These are phyloP conservation scores for Anodontia alba DNA, from an alignment of 2,888 invertebrate genomes.

Conservation along the genomic window DNA sequence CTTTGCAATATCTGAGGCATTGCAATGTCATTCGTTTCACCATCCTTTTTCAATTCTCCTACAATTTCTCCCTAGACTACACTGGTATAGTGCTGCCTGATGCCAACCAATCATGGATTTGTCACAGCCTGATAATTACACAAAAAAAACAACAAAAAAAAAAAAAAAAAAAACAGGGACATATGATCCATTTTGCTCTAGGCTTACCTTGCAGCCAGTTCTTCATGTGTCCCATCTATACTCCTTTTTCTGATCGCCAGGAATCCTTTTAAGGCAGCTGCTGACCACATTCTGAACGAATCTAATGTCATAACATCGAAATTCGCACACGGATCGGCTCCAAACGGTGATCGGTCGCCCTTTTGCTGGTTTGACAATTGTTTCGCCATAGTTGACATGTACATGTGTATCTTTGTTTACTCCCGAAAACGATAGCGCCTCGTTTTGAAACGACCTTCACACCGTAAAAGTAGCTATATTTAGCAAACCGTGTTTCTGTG, in stretches of 20 bases:
- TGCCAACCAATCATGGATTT: too few species aligned
- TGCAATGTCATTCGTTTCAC: too few species aligned
- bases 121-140: too few species aligned
- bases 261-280: neutral
- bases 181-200: too few species aligned
- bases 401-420: neutral
- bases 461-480: neutral
- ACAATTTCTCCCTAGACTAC: too few species aligned
- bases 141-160: too few species aligned
- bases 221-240: neutral
- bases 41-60: too few species aligned
- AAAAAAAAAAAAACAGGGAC: too few species aligned
- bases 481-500: slow-evolving; percentile 18
- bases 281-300: slow-evolving; percentile 2
- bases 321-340: neutral
- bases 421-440: neutral
- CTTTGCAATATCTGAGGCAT: too few species aligned
- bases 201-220: slow-evolving; percentile 15
- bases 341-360: too few species aligned
- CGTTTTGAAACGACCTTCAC: slow-evolving; percentile 3
- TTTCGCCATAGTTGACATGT: neutral
- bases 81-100: too few species aligned
- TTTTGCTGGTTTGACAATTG: neutral
- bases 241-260: neutral
- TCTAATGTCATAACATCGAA: neutral